A percentile compares a stretch with the other conserved stretches of the same genome.
phyloP scores from a whole-genome alignment of 2,797 vertebrate species.

The Gadopsis bispinosus region DNA sequence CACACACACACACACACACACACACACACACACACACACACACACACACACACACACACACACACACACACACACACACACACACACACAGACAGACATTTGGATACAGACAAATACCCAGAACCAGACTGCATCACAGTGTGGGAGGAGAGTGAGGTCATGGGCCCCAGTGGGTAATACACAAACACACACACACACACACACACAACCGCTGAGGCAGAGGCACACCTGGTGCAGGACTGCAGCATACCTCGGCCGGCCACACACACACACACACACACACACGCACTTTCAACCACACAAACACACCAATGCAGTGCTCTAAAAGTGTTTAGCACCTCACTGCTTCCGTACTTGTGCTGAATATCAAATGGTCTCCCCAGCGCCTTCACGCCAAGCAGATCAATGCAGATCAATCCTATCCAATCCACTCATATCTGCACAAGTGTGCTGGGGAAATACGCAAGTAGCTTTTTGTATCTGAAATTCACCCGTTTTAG shows the following conservation, averaged over 20 bases:
- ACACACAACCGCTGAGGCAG: conserved; percentile 43
- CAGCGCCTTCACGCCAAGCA: conserved; percentile 51
- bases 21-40: conserved; percentile 26
- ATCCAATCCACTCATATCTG: conserved; percentile 73
- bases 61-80: neutral
- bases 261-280: conserved; percentile 21
- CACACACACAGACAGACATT: conserved; percentile 25
- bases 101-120: conserved; percentile 67
- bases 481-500: conserved; percentile 41
- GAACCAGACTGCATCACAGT: conserved; percentile 75
- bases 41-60: conserved; percentile 1
- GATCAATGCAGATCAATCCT: conserved; percentile 73
- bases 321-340: conserved; percentile 74
- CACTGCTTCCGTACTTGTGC: conserved; percentile 49
- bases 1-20: neutral
- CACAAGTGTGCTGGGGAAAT: conserved; percentile 49
- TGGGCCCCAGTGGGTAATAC: conserved; percentile 58
- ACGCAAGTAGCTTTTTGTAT: conserved; percentile 15
- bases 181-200: conserved; percentile 41
- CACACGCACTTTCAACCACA: conserved; percentile 44
- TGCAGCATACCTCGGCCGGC: conserved; percentile 66
- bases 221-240: conserved; percentile 75
- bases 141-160: conserved; percentile 74
- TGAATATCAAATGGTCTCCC: conserved; percentile 75
- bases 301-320: conserved; percentile 59